phyloP scores from a whole-genome alignment of 2,113 vertebrate species.

The Amphiprion ocellaris region DNA sequence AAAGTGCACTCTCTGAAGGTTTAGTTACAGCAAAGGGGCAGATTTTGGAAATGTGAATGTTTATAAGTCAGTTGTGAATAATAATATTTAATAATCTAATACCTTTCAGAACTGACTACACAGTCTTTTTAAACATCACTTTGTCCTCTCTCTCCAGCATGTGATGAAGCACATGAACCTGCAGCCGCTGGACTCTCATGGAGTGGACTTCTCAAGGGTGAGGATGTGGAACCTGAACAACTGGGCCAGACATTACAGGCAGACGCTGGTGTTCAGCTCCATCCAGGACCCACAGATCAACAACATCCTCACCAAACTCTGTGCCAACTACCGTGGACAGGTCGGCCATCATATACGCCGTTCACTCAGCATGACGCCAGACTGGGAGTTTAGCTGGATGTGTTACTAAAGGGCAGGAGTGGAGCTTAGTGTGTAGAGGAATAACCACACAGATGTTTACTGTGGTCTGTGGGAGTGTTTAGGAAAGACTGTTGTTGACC shows the following conservation, averaged over 20 bases:
- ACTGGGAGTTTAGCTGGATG: background rate
- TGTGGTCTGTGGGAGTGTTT: background rate
- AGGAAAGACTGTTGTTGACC: background rate
- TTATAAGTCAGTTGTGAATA: too few species aligned
- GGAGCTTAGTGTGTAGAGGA: too few species aligned
- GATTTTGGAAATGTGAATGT: too few species aligned
- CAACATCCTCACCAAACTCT: constrained; percentile 91
- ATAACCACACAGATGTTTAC: background rate
- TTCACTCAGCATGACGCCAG: background rate
- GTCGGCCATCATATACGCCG: constrained; percentile 71
- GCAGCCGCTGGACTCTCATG: constrained; percentile 92
- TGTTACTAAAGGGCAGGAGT: background rate
- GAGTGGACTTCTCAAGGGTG: constrained; percentile 96
- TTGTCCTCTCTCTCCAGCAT: constrained; percentile 82
- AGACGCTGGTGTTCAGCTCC: constrained; percentile 93
- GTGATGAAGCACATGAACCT: constrained; percentile 94
- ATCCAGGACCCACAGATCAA: constrained; percentile 95
- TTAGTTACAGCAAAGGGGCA: too few species aligned
- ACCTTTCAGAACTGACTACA: too few species aligned
- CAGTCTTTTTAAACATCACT: background rate
- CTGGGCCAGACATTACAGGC: constrained; percentile 92
- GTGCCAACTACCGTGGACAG: constrained; percentile 91
- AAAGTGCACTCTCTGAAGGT: too few species aligned
- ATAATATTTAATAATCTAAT: too few species aligned
- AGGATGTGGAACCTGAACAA: constrained; percentile 95